Conservation (phyloP, 2,888 invertebrate genomes). For the Drosophila nr. fundita region DNA sequence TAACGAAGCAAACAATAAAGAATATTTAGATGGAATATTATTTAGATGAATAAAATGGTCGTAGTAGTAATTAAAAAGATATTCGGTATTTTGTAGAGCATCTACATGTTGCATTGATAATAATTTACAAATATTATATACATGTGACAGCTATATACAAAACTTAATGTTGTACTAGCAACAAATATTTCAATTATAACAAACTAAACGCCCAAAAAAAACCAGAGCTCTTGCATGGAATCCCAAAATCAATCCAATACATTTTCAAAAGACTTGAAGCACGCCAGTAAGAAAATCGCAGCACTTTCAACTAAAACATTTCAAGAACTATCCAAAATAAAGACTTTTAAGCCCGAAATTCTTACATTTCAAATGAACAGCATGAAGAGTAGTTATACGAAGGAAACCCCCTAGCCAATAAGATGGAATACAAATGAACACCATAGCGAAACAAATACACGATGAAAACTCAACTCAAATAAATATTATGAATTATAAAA, state of each 20-base stretch:
- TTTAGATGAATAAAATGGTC: slow-evolving; percentile 67
- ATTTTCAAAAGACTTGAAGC: slow-evolving; percentile 64
- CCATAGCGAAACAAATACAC: slow-evolving; percentile 41
- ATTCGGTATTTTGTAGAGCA: slow-evolving; percentile 77
- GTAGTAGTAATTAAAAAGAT: slow-evolving; percentile 57
- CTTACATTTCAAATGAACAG: slow-evolving; percentile 53
- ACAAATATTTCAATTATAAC: slow-evolving; percentile 40
- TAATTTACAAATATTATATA: slow-evolving; percentile 76
- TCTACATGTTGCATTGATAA: slow-evolving; percentile 80
- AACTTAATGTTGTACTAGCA: slow-evolving; percentile 27
- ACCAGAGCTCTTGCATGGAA: slow-evolving; percentile 2
- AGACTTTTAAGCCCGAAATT: slow-evolving; percentile 57
- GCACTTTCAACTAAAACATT: slow-evolving; percentile 46
- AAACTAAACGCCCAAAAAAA: slow-evolving; percentile 15
- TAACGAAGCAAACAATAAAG: slow-evolving; percentile 57
- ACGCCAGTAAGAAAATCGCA: slow-evolving; percentile 25
- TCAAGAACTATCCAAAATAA: slow-evolving; percentile 53
- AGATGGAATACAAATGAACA: slow-evolving; percentile 44
- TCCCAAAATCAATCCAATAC: slow-evolving; percentile 27
- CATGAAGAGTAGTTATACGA: slow-evolving; percentile 15
- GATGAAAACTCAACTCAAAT: slow-evolving; percentile 39
- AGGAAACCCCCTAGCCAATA: slow-evolving; percentile 46
- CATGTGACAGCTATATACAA: slow-evolving; percentile 68
- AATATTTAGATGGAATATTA: slow-evolving; percentile 47
- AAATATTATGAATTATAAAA: slow-evolving; percentile 40